Evolutionary conservation across 2,797 vertebrate species (phyloP), one percentile per base, ranked within the genome.

Genomic region (Mus spretus): DNA sequence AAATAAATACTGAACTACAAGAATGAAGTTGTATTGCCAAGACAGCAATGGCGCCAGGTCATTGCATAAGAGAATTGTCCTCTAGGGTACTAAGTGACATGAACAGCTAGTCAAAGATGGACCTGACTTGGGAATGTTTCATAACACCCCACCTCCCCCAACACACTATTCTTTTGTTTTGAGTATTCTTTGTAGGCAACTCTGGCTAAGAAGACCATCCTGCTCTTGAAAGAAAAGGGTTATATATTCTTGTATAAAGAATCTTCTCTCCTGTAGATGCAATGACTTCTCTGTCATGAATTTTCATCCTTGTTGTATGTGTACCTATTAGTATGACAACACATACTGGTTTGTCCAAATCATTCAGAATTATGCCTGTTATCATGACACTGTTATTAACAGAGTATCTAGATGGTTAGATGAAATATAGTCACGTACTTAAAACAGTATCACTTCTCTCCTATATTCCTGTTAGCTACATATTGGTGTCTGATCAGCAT

Each of bases 371-470:
- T 78, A 55, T 17, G 10, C 20, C 34, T 75, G 8, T 79, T 94
- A 59, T 59, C 8, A 57, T 8, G 53, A 19, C 2, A 8, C 17
- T 82, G 44, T 94, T 91, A 53, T 78, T 67, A 70, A 15, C 2
- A 67, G 31, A 92, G 28, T 72, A n/a, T 94, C 72, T 53, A 1
- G 8, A 5, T 79, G 28, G 85, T 92, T 53, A 1, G n/a, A 50
- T 63, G 89, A 94, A 95, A 47, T 70, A 40, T 19, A 40, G 50
- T 85, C 67, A 80, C 28, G 2, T 61, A 10, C 67, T 95, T 85
- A 75, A 34, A 93, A 55, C 55, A 88, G 24, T 82, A 53, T 75
- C 65, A 28, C 31, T 93, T 90, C 34, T 85, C 28, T 50, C 28
- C 34, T 85, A 20, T 90, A 61, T 86, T 80, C 19, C 7, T 53